Evolutionary conservation across 2,113 vertebrate species (phyloP), one percentile per base, ranked within the genome.

Genomic region (Carlito syrichta): DNA sequence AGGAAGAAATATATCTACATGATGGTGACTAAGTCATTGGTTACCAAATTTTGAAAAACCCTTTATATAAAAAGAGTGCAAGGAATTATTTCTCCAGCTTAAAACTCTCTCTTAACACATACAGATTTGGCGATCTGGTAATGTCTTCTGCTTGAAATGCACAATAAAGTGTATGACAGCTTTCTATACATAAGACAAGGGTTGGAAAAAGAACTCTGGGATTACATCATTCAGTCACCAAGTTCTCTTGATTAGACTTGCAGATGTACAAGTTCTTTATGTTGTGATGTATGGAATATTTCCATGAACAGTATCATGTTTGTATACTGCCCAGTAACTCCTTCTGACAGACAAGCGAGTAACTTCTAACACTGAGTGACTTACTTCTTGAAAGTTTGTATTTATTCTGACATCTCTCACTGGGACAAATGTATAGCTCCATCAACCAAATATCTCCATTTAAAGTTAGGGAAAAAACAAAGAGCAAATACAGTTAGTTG

Each of bases 201-300:
- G 78, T 25, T 32, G 0, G 12, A 83, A 27, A 68, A 23, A 50
- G 6, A 27, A 60, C 13, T 52, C 62, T 6, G 7, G n/a, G 22
- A 52, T 30, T 16, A 32, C 22, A 16, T 30, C 11, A 35, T 7
- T 13, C 63, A 50, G 68, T 23, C 38, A 52, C 30, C 73, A 56
- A 43, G 82, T 43, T 45, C 5, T 0, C 40, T 48, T 30, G 91
- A 66, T 58, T 48, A 40, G 16, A 23, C 7, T 25, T 43, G 23
- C 0, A 50, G 20, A 45, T 1, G 3, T 1, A 1, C 2, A 20
- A 17, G 13, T 2, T 62, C 71, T 52, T 25, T 23, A 27, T 0
- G 17, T 10, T 0, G 9, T 16, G 76, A 40, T 74, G 14, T 1
- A 5, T 1, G 38, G 32, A 17, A 91, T 13, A 40, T 22, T 11